Evolutionary conservation across 2,797 vertebrate genomes (phyloP).

Genomic region (Pangasius krempfi): DNA sequence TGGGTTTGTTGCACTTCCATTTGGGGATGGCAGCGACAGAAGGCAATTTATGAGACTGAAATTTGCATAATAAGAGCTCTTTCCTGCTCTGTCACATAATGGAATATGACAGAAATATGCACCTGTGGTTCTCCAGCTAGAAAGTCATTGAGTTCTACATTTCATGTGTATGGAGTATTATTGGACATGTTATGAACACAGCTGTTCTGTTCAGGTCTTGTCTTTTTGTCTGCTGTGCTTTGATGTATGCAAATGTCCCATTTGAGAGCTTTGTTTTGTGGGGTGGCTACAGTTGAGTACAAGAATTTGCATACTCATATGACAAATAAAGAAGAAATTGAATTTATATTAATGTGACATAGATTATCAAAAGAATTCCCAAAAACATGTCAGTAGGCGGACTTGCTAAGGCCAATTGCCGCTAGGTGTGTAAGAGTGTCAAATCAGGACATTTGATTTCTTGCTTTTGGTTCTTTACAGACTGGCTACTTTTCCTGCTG

Average conservation of each 20-base stretch:
- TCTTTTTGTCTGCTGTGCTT: background rate
- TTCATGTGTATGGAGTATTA: background rate
- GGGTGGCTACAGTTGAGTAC: background rate
- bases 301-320: background rate
- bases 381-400: background rate
- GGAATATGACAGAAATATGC: slow-evolving; percentile 18
- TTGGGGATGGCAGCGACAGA: background rate
- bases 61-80: slow-evolving; percentile 22
- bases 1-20: background rate
- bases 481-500: background rate
- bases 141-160: background rate
- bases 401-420: background rate
- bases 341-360: background rate
- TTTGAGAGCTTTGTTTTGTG: background rate
- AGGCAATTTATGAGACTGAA: slow-evolving; percentile 20
- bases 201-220: background rate
- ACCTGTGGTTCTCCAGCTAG: background rate
- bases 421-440: background rate
- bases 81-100: slow-evolving; percentile 18
- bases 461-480: background rate
- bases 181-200: slow-evolving; percentile 18
- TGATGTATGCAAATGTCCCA: background rate
- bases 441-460: background rate
- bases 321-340: background rate
- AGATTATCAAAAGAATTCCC: background rate